Evolutionary conservation across 2,888 invertebrate species (phyloP), one percentile per base, ranked within the genome.

Genomic region (Caenorhabditis sp.): DNA sequence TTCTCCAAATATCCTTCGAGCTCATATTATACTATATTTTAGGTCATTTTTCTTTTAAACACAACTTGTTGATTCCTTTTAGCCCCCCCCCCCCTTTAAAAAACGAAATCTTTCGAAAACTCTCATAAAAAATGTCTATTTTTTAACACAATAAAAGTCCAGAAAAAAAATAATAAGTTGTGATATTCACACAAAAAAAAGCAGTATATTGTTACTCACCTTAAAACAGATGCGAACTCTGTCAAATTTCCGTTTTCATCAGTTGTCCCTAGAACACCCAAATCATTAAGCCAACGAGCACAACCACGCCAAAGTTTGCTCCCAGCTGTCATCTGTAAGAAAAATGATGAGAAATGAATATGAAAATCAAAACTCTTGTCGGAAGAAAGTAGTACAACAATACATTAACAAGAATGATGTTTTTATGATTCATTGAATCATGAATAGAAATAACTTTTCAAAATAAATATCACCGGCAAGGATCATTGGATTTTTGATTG

Each of bases 241-340:
- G 67, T 17, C n/a, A 71, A 58, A 3, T 69, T 67, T 54, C 66
- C 75, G 31, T 69, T 64, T 54, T 72, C 62, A 36, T 72, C 64
- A 6, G 64, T 58, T 43, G 43, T 17, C n/a, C 61, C 64, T 12
- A 83, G 64, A 10, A 81, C 66, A 6, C 76, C 79, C 24, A 75
- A 61, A 19, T 79, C 81, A 23, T 51, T 43, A 24, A 83, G 59
- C 83, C 83, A 83, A 6, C 78, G 66, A 55, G 77, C 68, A 58
- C 79, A 79, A 54, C 79, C 74, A 17, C 67, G 63, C 83, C 83
- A 83, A 19, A 83, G 66, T 58, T 83, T 80, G 61, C 63, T 58
- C 53, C 77, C 77, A 31, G 67, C 65, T 43, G 68, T 59, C 76
- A 76, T 76, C 76, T 72, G 14, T 17, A 43, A 43, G 17, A 31